Evolutionary conservation across 2,888 invertebrate genomes (phyloP).

Genomic region (Palloptera scutellata): DNA sequence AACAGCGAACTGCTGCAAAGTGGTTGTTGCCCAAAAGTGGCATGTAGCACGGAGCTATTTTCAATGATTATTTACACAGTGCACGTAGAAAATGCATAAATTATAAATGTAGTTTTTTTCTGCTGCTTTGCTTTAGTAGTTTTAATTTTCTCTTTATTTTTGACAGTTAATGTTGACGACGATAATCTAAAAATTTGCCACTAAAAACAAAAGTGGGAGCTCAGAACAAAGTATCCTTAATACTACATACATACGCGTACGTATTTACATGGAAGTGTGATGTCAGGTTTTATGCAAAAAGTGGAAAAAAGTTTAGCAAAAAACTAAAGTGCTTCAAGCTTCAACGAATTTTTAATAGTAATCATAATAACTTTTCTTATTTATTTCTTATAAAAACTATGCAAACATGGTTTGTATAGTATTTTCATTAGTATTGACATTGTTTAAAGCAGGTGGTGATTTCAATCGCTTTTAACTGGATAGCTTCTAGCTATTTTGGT

Average conservation of each 20-base stretch:
- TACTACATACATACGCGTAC: background rate
- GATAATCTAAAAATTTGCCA: background rate
- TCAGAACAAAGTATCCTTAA: background rate
- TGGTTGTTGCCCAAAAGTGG: conserved; percentile 11
- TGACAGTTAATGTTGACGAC: background rate
- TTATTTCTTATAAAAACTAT: too few relatives aligned
- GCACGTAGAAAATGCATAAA: conserved; percentile 45
- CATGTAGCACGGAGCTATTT: conserved; percentile 35
- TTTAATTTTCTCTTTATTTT: background rate
- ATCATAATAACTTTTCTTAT: too few relatives aligned
- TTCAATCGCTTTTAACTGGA: too few relatives aligned
- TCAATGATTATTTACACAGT: conserved; percentile 55
- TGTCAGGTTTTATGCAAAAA: too few relatives aligned
- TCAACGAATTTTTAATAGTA: too few relatives aligned
- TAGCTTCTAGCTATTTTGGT: too few relatives aligned
- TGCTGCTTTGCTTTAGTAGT: background rate
- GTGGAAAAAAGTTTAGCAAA: too few relatives aligned
- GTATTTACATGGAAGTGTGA: background rate
- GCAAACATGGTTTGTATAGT: too few relatives aligned
- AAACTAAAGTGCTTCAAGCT: too few relatives aligned
- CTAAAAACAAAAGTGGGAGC: background rate
- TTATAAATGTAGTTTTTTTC: conserved; percentile 43
- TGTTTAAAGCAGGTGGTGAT: too few relatives aligned
- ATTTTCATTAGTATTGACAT: too few relatives aligned
- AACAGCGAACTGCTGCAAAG: conserved; percentile 14